Conservation (phyloP, 2,888 invertebrate genomes). For the Drosophila prostipennis region DNA sequence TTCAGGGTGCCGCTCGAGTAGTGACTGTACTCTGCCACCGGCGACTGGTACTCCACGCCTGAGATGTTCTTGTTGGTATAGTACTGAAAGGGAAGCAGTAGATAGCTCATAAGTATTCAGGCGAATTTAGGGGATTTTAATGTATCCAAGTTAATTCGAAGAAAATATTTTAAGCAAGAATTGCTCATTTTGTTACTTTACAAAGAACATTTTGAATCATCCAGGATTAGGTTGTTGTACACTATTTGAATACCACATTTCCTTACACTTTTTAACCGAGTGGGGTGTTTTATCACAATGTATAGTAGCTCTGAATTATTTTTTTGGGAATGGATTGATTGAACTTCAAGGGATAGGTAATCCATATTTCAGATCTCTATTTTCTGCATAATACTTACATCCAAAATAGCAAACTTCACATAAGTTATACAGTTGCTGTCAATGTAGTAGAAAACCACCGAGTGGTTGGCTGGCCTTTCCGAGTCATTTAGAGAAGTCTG, state of each 20-base stretch:
- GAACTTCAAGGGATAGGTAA: no score
- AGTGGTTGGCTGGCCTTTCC: slow-evolving; percentile 56
- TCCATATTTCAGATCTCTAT: neutral
- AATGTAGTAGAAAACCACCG: slow-evolving; percentile 78
- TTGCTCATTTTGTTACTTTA: no score
- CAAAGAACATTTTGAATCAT: no score
- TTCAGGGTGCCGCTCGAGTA: slow-evolving; percentile 76
- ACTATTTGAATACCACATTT: no score
- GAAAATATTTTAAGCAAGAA: no score
- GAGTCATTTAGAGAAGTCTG: slow-evolving; percentile 64
- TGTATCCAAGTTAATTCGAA: no score
- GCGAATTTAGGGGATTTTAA: no score
- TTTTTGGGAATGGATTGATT: no score
- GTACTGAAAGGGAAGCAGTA: slow-evolving; percentile 49
- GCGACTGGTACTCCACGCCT: slow-evolving; percentile 47
- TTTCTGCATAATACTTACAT: slow-evolving; percentile 68
- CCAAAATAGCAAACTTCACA: slow-evolving; percentile 72
- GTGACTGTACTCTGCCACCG: slow-evolving; percentile 77
- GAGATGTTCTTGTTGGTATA: slow-evolving; percentile 47
- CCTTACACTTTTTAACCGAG: no score
- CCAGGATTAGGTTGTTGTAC: no score
- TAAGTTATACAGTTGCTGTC: slow-evolving; percentile 78
- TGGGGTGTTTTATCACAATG: no score
- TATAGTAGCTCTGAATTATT: no score
- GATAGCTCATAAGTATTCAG: neutral